These are phyloP conservation scores for Calyptomena viridis DNA, from an alignment of 2,113 vertebrate genomes.

Conservation along the genomic window DNA sequence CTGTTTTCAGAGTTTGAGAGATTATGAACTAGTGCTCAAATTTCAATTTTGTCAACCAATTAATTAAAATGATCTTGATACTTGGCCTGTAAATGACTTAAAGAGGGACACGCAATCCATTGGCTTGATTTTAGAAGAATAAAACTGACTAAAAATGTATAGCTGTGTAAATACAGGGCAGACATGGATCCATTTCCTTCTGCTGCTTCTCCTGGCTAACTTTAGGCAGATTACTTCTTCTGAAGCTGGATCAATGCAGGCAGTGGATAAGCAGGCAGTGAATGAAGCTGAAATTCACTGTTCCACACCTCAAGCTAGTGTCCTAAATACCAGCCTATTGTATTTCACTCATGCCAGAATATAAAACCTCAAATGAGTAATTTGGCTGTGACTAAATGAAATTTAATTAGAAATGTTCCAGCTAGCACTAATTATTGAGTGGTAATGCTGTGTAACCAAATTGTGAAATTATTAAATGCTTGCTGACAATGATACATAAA, in stretches of 20 bases:
- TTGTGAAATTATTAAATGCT: not conserved
- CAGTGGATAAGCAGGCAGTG: not conserved
- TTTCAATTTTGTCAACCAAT: not conserved
- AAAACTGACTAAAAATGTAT: not conserved
- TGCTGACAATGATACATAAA: not conserved
- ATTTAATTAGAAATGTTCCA: not conserved
- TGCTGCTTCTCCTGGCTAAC: not conserved
- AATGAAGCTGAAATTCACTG: not conserved
- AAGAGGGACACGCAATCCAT: not conserved
- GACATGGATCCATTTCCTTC: not conserved
- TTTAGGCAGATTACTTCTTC: not conserved
- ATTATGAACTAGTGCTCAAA: not conserved
- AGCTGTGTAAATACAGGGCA: not conserved
- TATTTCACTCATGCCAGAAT: not conserved
- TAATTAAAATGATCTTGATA: not conserved
- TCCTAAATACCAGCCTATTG: not conserved
- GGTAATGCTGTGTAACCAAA: not conserved
- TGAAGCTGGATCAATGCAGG: not conserved
- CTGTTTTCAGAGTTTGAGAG: not conserved
- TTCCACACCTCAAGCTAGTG: not conserved
- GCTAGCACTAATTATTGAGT: not conserved
- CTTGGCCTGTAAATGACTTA: not conserved
- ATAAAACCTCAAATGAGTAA: not conserved
- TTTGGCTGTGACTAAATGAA: not conserved
- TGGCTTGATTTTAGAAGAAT: not conserved